These are phyloP conservation scores for Amphimedon queenslandica DNA, from an alignment of 37 sponge, comb jelly and placozoan species.

Conservation along the genomic window DNA sequence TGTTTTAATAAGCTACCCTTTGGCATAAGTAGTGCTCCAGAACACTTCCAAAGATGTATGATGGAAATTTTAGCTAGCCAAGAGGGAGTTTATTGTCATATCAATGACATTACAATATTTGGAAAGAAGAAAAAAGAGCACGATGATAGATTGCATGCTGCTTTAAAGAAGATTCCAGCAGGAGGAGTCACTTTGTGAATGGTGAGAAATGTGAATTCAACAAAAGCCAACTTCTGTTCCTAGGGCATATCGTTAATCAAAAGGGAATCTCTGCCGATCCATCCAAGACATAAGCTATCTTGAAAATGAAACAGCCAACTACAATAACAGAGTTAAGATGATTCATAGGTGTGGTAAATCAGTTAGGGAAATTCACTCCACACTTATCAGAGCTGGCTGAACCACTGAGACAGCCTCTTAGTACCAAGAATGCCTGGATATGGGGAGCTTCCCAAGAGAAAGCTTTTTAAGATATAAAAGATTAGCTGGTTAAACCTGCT, in stretches of 20 bases:
- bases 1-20: slow-evolving; percentile 33
- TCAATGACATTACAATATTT: slow-evolving; percentile 29
- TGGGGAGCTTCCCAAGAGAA: slow-evolving; percentile 34
- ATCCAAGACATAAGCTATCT: slow-evolving; percentile 13
- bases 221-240: slow-evolving; percentile 18
- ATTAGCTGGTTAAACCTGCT: background rate
- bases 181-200: slow-evolving; percentile 32
- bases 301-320: background rate
- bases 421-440: slow-evolving; percentile 10
- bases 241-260: slow-evolving; percentile 39
- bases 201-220: too few relatives aligned
- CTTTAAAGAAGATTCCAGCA: slow-evolving; percentile 7
- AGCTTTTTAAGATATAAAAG: slow-evolving; percentile 33
- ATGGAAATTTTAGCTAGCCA: slow-evolving; percentile 14
- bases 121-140: slow-evolving; percentile 37
- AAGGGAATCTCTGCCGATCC: slow-evolving; percentile 29
- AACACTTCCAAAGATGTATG: slow-evolving; percentile 42
- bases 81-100: slow-evolving; percentile 35
- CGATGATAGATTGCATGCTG: slow-evolving; percentile 14
- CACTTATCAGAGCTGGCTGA: slow-evolving; percentile 11
- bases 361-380: slow-evolving; percentile 30
- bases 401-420: slow-evolving; percentile 33
- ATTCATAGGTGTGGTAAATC: slow-evolving; percentile 46
- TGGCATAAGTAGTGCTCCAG: slow-evolving; percentile 41
- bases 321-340: slow-evolving; percentile 15